Evolutionary conservation across 2,797 vertebrate species (phyloP).

Genomic region (Danio aesculapii): DNA sequence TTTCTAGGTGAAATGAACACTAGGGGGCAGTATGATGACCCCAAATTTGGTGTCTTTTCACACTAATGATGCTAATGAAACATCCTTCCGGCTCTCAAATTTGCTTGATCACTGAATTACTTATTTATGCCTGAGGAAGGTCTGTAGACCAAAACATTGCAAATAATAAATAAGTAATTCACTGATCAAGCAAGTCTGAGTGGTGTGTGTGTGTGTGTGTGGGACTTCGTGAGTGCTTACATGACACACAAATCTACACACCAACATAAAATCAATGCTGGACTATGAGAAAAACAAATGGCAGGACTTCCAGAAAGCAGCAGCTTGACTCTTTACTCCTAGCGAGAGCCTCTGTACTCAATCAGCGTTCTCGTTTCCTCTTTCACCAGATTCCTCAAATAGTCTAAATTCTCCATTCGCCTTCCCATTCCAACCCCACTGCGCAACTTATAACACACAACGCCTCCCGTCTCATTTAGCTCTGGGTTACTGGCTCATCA

Average conservation of each 20-base stretch:
- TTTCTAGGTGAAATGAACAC: too few relatives aligned
- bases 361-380: not conserved
- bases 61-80: too few relatives aligned
- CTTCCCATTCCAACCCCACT: slow-evolving; percentile 29
- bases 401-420: slow-evolving; percentile 25
- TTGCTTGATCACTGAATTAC: too few relatives aligned
- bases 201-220: too few relatives aligned
- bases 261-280: not conserved
- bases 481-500: not conserved
- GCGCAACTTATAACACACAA: not conserved
- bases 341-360: not conserved
- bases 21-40: too few relatives aligned
- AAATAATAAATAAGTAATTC: too few relatives aligned
- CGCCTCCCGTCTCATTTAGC: not conserved
- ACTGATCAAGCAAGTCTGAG: too few relatives aligned
- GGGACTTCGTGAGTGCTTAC: too few relatives aligned
- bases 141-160: too few relatives aligned
- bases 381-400: slow-evolving; percentile 13
- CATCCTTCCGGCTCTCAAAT: too few relatives aligned
- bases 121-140: too few relatives aligned
- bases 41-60: too few relatives aligned
- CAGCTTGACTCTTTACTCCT: not conserved
- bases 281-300: not conserved
- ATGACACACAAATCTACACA: not conserved
- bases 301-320: not conserved